These are phyloP conservation scores for Drosophila sulfurigaster DNA, from an alignment of 1,140 invertebrate species.

Conservation along the genomic window DNA sequence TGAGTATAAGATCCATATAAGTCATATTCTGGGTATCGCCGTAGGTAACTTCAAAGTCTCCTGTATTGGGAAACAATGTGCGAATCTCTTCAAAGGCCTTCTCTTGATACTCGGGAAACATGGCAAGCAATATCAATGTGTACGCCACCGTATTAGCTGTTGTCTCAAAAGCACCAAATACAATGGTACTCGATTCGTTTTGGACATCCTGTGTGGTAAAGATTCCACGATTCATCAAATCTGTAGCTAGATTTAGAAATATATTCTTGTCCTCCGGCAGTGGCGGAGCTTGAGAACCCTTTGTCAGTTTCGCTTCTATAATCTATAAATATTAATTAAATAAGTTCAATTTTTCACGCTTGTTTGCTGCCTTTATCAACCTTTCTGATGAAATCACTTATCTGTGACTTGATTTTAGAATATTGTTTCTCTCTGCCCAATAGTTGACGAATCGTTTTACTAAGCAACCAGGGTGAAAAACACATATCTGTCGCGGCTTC, in stretches of 20 bases:
- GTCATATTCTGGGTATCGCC: no score
- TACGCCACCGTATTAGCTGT: conserved; percentile 74
- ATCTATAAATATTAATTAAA: conserved; percentile 24
- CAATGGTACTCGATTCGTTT: conserved; percentile 75
- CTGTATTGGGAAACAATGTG: no score
- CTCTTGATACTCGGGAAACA: no score
- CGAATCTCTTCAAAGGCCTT: no score
- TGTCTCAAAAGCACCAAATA: conserved; percentile 80
- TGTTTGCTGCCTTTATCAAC: conserved; percentile 2
- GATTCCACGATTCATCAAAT: conserved; percentile 58
- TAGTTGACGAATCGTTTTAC: conserved; percentile 47
- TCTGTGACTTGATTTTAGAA: conserved; percentile 51
- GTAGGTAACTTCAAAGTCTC: no score
- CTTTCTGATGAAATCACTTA: conserved; percentile 65
- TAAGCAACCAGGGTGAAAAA: conserved; percentile 69
- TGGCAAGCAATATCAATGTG: no score
- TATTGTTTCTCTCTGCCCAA: conserved; percentile 57
- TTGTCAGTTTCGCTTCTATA: conserved; percentile 56
- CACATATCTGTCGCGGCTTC: conserved; percentile 77
- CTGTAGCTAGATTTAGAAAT: conserved; percentile 67
- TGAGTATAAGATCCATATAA: no score
- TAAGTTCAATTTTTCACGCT: background rate
- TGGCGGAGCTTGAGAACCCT: background rate
- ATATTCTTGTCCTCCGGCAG: conserved; percentile 59
- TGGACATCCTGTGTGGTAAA: conserved; percentile 74